Evolutionary conservation across 2,797 vertebrate species (phyloP).

Genomic region (Salmo trutta): DNA sequence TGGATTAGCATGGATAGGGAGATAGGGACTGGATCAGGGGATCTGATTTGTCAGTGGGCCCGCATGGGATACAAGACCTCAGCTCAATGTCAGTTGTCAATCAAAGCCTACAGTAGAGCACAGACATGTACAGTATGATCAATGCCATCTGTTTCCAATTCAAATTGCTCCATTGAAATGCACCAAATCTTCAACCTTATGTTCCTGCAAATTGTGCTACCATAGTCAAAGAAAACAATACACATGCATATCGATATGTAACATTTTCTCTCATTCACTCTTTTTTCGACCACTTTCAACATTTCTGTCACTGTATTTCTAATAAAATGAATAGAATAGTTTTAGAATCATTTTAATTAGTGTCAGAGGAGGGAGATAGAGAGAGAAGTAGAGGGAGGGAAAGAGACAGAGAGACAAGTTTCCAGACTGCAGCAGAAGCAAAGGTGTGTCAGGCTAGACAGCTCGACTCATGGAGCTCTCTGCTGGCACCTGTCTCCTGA

Average conservation of each 20-base stretch:
- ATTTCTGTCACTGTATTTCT: no score
- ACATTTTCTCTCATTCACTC: background rate
- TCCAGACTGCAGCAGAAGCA: slow-evolving; percentile 51
- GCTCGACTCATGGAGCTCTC: slow-evolving; percentile 60
- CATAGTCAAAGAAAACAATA: background rate
- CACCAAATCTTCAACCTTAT: background rate
- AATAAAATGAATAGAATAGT: background rate
- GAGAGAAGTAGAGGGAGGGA: background rate
- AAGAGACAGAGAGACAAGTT: slow-evolving; percentile 22
- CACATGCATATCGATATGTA: background rate
- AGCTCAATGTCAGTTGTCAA: slow-evolving; percentile 58
- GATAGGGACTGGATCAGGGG: slow-evolving; percentile 42
- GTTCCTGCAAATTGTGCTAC: background rate
- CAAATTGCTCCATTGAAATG: background rate
- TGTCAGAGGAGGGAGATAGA: background rate
- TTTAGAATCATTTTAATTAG: background rate
- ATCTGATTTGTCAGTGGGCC: slow-evolving; percentile 60
- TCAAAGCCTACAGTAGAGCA: slow-evolving; percentile 36
- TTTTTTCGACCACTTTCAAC: no score
- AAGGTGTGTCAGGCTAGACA: slow-evolving; percentile 73
- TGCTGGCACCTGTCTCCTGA: slow-evolving; percentile 60
- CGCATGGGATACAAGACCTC: slow-evolving; percentile 28
- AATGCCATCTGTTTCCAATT: background rate
- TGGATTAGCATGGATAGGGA: slow-evolving; percentile 55
- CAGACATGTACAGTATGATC: background rate